Evolutionary conservation across 2,888 invertebrate species (phyloP).

Genomic region (Drosophila setosimentum): DNA sequence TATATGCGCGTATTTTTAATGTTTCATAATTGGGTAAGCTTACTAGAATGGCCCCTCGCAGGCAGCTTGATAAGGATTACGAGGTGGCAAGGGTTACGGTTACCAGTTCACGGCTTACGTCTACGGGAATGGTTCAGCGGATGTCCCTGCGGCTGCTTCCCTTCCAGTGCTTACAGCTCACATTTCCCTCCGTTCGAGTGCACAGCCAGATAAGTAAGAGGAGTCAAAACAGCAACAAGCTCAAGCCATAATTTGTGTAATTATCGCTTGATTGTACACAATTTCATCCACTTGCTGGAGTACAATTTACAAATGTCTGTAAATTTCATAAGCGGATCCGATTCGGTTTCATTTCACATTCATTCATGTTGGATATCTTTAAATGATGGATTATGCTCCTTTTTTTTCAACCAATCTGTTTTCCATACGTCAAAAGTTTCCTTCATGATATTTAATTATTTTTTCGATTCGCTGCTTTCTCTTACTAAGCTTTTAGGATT

Average conservation of each 20-base stretch:
- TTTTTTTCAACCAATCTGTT: not conserved
- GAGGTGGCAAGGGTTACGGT: constrained; percentile 15
- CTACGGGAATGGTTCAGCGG: constrained; percentile 7
- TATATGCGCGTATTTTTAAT: constrained; percentile 80
- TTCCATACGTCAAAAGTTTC: not conserved
- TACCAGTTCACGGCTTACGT: constrained; percentile 25
- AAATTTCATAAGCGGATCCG: not conserved
- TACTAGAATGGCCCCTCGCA: constrained; percentile 21
- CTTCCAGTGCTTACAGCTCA: not conserved
- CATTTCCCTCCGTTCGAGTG: constrained; percentile 13
- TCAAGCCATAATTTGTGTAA: constrained; percentile 48
- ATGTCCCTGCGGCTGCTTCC: constrained; percentile 10
- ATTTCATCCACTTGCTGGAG: constrained; percentile 26
- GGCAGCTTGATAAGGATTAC: constrained; percentile 37
- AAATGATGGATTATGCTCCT: not conserved
- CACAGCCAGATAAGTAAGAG: constrained; percentile 21
- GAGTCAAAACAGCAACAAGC: constrained; percentile 26
- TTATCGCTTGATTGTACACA: constrained; percentile 50
- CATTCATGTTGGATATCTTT: not conserved
- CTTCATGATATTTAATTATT: not conserved
- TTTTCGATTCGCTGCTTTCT: not conserved
- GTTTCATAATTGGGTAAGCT: constrained; percentile 75
- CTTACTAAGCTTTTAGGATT: not conserved
- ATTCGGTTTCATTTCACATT: not conserved
- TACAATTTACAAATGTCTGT: constrained; percentile 3